Conservation (phyloP, 2,888 invertebrate genomes). For the Malachius bipustulatus region DNA sequence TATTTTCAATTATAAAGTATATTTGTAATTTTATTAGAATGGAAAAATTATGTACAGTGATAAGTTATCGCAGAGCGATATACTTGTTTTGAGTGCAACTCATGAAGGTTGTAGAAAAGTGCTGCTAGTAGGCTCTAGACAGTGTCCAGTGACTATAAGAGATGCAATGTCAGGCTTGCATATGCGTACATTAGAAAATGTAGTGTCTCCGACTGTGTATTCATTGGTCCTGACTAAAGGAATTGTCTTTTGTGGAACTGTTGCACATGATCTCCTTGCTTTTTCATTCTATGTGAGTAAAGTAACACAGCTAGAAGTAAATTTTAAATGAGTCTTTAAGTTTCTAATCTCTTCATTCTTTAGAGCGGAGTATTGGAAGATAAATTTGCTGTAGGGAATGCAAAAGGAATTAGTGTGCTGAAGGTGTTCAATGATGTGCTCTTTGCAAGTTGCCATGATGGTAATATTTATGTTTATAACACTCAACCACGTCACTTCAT, state of each 20-base stretch:
- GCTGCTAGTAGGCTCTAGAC: slow-evolving; percentile 56
- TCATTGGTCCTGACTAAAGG: slow-evolving; percentile 55
- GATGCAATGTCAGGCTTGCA: slow-evolving; percentile 61
- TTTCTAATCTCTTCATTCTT: slow-evolving; percentile 12
- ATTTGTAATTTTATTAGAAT: too few species aligned
- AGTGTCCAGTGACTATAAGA: slow-evolving; percentile 55
- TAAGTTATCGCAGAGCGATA: too few species aligned
- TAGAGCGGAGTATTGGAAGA: slow-evolving; percentile 52
- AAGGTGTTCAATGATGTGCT: slow-evolving; percentile 49
- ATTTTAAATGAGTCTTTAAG: too few species aligned
- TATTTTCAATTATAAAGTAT: too few species aligned
- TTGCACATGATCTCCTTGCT: slow-evolving; percentile 55
- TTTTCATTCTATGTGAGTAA: slow-evolving; percentile 61
- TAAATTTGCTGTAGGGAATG: slow-evolving; percentile 24
- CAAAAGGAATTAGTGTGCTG: slow-evolving; percentile 60
- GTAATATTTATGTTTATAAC: slow-evolving; percentile 60
- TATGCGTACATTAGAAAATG: slow-evolving; percentile 49
- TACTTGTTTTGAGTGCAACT: slow-evolving; percentile 57
- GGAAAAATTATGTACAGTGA: too few species aligned
- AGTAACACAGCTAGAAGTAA: too few species aligned
- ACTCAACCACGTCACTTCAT: slow-evolving; percentile 41
- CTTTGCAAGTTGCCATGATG: slow-evolving; percentile 67
- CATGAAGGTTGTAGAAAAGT: slow-evolving; percentile 62
- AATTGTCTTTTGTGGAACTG: slow-evolving; percentile 66
- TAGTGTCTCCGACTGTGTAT: slow-evolving; percentile 52